phyloP scores from a whole-genome alignment of 92 coral and sea anemone genomes.

The Heliopora coerulea region DNA sequence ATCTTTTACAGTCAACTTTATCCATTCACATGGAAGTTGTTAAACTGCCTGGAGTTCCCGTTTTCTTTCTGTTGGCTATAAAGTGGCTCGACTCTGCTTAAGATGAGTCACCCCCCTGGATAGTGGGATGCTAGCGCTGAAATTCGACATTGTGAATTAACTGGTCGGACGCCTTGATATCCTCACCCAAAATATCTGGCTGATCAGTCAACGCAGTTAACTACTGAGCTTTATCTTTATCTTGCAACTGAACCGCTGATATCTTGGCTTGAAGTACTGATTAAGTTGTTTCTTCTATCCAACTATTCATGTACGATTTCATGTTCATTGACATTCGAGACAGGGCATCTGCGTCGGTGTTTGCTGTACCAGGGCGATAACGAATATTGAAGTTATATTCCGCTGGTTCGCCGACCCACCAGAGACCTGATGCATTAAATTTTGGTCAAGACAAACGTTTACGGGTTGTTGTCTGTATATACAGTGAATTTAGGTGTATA shows the following conservation, averaged over 20 bases:
- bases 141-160: not conserved
- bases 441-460: conserved; percentile 55
- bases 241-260: conserved; percentile 42
- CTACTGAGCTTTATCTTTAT: conserved; percentile 42
- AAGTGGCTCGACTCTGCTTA: not conserved
- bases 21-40: conserved; percentile 20
- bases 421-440: conserved; percentile 50
- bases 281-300: conserved; percentile 46
- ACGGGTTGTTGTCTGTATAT: conserved; percentile 54
- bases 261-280: conserved; percentile 40
- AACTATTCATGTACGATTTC: conserved; percentile 32
- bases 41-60: conserved; percentile 1
- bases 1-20: not conserved
- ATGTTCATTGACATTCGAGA: conserved; percentile 39
- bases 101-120: not conserved
- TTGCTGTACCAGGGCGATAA: conserved; percentile 57
- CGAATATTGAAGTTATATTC: conserved; percentile 51
- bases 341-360: conserved; percentile 57
- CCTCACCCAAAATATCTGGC: not conserved
- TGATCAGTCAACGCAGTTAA: conserved; percentile 38
- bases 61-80: conserved; percentile 11
- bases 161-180: not conserved
- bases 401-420: conserved; percentile 59
- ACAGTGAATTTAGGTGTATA: conserved; percentile 49
- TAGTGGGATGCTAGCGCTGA: not conserved